These are phyloP conservation scores for Rhea pennata DNA, from an alignment of 2,113 vertebrate species.

Conservation along the genomic window DNA sequence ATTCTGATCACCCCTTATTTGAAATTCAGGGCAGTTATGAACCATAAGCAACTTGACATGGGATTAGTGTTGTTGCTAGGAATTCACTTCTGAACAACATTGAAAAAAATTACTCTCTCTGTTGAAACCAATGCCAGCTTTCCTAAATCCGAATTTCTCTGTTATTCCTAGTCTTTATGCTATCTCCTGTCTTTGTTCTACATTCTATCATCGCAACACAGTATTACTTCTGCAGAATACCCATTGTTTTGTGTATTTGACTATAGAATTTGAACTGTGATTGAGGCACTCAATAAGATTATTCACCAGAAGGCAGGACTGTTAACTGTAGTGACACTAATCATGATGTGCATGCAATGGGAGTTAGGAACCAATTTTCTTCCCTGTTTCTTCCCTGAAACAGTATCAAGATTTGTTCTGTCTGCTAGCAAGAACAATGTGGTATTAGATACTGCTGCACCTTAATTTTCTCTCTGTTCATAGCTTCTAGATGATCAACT, in stretches of 20 bases:
- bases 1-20: not conserved
- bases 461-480: not conserved
- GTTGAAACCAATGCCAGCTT: not conserved
- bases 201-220: not conserved
- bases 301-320: not conserved
- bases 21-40: not conserved
- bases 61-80: not conserved
- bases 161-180: not conserved
- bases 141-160: not conserved
- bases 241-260: not conserved
- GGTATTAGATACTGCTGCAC: not conserved
- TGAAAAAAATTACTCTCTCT: not conserved
- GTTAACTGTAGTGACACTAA: not conserved
- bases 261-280: not conserved
- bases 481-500: not conserved
- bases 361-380: not conserved
- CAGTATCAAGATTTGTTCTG: not conserved
- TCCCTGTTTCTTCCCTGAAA: not conserved
- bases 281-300: not conserved
- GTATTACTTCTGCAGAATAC: not conserved
- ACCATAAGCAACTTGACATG: not conserved
- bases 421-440: not conserved
- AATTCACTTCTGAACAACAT: not conserved
- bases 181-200: not conserved
- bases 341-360: not conserved